Base-by-base conservation (phyloP, 1,140 invertebrate species). In the Apis laboriosa region DNA sequence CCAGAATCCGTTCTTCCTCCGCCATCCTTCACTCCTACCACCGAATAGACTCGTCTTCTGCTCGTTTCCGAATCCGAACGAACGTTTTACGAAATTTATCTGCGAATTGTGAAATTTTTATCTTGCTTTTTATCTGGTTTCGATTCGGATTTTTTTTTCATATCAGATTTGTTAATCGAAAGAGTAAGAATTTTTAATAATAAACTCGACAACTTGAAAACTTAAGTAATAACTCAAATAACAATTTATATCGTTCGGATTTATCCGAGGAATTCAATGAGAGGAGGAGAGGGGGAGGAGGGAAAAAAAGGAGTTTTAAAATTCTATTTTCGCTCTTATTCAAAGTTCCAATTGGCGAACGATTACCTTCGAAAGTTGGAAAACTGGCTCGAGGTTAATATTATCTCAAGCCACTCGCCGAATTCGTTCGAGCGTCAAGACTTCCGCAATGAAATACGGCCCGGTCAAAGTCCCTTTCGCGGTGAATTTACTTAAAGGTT, bases 401-500 rank as follows among this genome's bases (percentile, higher is more conserved):
- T 49, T 68, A 68, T 21, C 19, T 5, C 12, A 13, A 43, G 66
- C 43, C 9, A 49, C 66, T 68, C 66, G 34, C 9, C 15, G 19
- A 51, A 51, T 24, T 53, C 70, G 70, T 53, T 72, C 24, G 11
- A 53, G 19, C 70, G 3, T n/a, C 9, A 13, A 55, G 19, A 24
- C 34, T 64, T 51, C 61, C 49, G n/a, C 17, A 19, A 58, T 21
- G 11, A 34, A 34, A 73, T 19, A 34, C 9, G 4, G 58, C 9
- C 0, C 34, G 28, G 58, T 61, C 28, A 17, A 68, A 43, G 34
- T 24, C 21, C 34, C 13, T 51, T 2, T 49, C 7, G 49, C 51
- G 61, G n/a, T 8, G 55, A n/a, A 76, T 67, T 67, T 63, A 9
- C 61, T 56, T 56, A 73, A 73, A 80, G 34, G 19, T 55, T 43